Percentiles rank a stretch among this genome's conserved stretches.
These are phyloP conservation scores for Stegana nigrithorax DNA, from an alignment of 2,888 invertebrate genomes.

Conservation along the genomic window DNA sequence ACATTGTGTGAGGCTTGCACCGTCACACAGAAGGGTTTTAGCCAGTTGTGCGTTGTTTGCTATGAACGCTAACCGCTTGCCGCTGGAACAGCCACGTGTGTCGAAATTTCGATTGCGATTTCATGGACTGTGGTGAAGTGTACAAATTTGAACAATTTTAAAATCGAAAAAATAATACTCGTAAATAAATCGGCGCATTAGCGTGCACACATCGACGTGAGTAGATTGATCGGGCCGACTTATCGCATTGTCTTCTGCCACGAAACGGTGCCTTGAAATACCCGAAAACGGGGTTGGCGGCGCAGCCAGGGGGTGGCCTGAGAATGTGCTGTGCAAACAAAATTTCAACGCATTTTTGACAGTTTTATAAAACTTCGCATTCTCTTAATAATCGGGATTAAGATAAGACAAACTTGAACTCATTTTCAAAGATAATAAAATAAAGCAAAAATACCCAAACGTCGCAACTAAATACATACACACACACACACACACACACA, in stretches of 20 bases:
- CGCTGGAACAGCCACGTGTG: too few relatives aligned
- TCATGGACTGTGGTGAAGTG: too few relatives aligned
- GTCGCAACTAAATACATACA: too few relatives aligned
- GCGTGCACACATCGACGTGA: conserved; percentile 20
- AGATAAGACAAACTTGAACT: conserved; percentile 51
- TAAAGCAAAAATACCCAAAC: neutral
- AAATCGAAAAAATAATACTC: conserved; percentile 36
- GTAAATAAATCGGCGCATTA: conserved; percentile 54
- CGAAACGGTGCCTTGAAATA: conserved; percentile 39
- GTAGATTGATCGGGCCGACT: conserved; percentile 31
- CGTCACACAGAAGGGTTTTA: too few relatives aligned
- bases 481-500: too few relatives aligned
- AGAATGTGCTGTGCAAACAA: neutral
- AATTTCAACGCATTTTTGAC: conserved; percentile 44
- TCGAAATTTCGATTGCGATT: too few relatives aligned
- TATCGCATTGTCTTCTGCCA: conserved; percentile 52
- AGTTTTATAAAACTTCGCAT: conserved; percentile 53
- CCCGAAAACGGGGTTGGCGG: conserved; percentile 43
- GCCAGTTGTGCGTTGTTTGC: too few relatives aligned
- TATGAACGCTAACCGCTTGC: too few relatives aligned
- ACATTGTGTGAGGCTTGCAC: too few relatives aligned
- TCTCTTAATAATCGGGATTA: conserved; percentile 57
- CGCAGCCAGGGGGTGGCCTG: conserved; percentile 25
- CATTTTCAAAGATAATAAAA: conserved; percentile 3
- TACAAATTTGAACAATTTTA: too few relatives aligned